Percentiles rank a stretch among this genome's conserved stretches.
Evolutionary conservation across 2,888 invertebrate species (phyloP).

Genomic region (Cephus rjabovi): DNA sequence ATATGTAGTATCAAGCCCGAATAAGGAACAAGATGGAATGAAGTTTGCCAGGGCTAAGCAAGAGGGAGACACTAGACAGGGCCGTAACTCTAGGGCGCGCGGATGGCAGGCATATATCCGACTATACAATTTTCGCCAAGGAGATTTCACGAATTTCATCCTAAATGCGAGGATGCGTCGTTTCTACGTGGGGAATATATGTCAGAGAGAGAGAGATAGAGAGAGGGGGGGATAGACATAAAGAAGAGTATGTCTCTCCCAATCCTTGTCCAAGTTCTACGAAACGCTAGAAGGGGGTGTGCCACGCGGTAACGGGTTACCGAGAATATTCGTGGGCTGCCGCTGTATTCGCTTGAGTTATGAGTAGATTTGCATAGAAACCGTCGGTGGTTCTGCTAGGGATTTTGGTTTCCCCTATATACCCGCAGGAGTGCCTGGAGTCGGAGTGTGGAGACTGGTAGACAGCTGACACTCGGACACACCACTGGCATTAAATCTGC

Average conservation of each 20-base stretch:
- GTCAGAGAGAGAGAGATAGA: neutral
- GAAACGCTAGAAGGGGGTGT: no score
- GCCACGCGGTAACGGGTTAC: no score
- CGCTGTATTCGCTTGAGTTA: conserved; percentile 46
- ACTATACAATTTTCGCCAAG: no score
- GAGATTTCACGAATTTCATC: conserved; percentile 20
- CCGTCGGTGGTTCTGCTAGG: conserved; percentile 37
- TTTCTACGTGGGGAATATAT: conserved; percentile 1
- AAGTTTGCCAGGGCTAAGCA: no score
- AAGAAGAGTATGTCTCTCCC: no score
- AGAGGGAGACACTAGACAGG: conserved; percentile 3
- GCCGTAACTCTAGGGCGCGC: conserved; percentile 13
- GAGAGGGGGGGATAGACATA: conserved; percentile 4
- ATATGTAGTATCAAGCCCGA: no score
- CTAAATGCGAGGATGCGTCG: no score
- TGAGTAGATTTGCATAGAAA: conserved; percentile 59
- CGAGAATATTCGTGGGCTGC: neutral
- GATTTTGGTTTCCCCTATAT: conserved; percentile 6
- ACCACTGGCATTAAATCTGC: conserved; percentile 48
- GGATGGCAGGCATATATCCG: neutral
- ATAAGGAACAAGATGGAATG: no score
- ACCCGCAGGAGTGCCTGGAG: conserved; percentile 16
- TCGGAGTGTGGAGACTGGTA: conserved; percentile 26
- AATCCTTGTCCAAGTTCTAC: no score
- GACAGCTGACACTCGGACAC: conserved; percentile 49